phyloP scores from a whole-genome alignment of 35 echinoderm and acorn worm species.

The Heliocidaris tuberculata region DNA sequence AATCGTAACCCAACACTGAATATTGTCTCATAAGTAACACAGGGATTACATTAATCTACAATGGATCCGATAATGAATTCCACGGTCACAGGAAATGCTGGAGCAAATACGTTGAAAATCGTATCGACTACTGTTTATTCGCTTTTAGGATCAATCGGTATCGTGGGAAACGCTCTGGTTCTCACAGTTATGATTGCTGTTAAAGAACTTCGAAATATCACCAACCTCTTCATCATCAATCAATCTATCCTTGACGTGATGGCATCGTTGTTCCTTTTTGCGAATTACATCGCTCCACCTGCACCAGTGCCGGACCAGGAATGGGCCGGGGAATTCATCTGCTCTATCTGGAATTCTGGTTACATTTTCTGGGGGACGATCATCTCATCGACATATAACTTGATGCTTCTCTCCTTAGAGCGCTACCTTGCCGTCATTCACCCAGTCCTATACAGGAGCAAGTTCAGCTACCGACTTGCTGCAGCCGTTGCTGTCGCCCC shows the following conservation, averaged over 20 bases:
- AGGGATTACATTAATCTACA: too few species aligned
- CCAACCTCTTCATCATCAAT: conserved; percentile 48
- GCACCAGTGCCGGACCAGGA: background rate
- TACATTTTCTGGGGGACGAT: conserved; percentile 54
- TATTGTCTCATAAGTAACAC: too few species aligned
- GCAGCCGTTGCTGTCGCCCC: background rate
- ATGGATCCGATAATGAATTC: too few species aligned
- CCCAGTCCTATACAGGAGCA: conserved; percentile 32
- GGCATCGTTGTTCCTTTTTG: background rate
- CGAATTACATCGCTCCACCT: background rate
- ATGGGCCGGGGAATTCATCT: background rate
- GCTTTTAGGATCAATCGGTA: conserved; percentile 36
- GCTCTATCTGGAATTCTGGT: conserved; percentile 20
- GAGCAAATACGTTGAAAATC: background rate
- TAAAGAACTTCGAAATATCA: background rate
- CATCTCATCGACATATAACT: conserved; percentile 34
- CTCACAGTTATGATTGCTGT: background rate
- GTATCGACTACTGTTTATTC: background rate
- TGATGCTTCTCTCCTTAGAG: conserved; percentile 40
- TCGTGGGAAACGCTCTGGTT: conserved; percentile 42
- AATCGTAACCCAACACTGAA: too few species aligned
- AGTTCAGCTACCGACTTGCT: background rate
- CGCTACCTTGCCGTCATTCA: conserved; percentile 55
- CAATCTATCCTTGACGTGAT: conserved; percentile 53
- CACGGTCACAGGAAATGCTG: background rate